Evolutionary conservation across 1,140 invertebrate genomes (phyloP).

Genomic region (Orussus abietinus): DNA sequence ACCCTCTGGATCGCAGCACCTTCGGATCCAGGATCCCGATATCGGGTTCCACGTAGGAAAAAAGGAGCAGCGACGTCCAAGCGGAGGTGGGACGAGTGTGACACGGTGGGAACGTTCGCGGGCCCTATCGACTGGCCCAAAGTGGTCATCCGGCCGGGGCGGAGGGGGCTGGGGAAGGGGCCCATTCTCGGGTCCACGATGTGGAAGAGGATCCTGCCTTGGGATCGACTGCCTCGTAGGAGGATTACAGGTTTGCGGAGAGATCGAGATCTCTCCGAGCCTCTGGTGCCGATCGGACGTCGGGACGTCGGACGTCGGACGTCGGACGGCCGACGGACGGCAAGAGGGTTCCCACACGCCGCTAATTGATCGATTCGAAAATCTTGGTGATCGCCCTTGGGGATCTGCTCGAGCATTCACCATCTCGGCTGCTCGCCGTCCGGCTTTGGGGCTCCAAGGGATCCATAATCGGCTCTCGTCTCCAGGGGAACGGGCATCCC

Average conservation of each 20-base stretch:
- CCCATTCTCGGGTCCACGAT: too few relatives aligned
- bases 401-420: constrained; percentile 34
- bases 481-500: too few relatives aligned
- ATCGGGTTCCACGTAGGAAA: too few relatives aligned
- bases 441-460: too few relatives aligned
- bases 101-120: neutral
- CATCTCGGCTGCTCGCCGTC: constrained; percentile 2
- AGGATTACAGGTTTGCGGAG: constrained; percentile 52
- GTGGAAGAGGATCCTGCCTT: too few relatives aligned
- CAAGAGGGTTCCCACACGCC: constrained; percentile 52
- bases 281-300: constrained; percentile 38
- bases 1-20: neutral
- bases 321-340: constrained; percentile 27
- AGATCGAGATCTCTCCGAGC: constrained; percentile 50
- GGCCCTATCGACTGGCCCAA: too few relatives aligned
- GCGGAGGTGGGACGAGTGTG: neutral
- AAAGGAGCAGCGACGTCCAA: too few relatives aligned
- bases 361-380: constrained; percentile 55
- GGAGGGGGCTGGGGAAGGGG: too few relatives aligned
- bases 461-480: too few relatives aligned
- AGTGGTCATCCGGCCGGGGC: too few relatives aligned
- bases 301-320: constrained; percentile 30
- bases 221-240: constrained; percentile 27
- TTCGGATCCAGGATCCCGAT: too few relatives aligned
- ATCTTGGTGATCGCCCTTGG: constrained; percentile 48